Evolutionary conservation across 2,113 vertebrate species (phyloP), one percentile per base, ranked within the genome.

Genomic region (Pampusana beccarii): DNA sequence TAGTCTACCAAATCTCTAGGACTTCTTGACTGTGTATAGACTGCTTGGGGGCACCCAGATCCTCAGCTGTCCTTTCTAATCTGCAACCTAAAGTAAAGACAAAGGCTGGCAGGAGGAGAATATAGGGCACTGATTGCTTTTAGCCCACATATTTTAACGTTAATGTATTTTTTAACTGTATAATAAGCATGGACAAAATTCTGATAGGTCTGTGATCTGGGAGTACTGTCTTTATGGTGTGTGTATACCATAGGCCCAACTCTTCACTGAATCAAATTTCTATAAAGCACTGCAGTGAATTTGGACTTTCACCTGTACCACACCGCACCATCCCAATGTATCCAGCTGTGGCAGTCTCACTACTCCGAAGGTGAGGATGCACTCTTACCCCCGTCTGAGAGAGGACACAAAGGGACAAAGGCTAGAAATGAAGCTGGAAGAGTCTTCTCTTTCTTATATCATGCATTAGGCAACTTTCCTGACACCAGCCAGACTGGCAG

Each of bases 41-140:
- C 62, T 34, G 51, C 67, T 31, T 73, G 38, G 23, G 56, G 71
- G 12, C 38, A 88, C 36, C 29, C 60, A 53, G 51, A 91, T 77
- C 72, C 67, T 77, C 72, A 80, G 72, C 80, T 90, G 82, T 88
- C 92, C 75, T 86, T 90, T 66, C 56, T 86, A 86, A 93, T 80
- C 80, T 60, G 82, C 72, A 83, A n/a, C 46, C 38, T 61, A 28
- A 70, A 90, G 82, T 79, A 74, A 75, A 92, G 88, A 77, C 31
- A 90, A 80, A 86, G 44, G 38, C 51, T 95, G 90, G 40, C 61
- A 90, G 75, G 51, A 93, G 42, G 70, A 88, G 60, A 95, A 92
- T 60, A 58, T 14, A 75, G 79, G 64, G 94, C 71, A 80, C 28
- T 61, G 54, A 31, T 36, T 80, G 62, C 46, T 90, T 96, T 86